phyloP scores from a whole-genome alignment of 2,797 vertebrate genomes.

The Dicrostonyx torquatus region DNA sequence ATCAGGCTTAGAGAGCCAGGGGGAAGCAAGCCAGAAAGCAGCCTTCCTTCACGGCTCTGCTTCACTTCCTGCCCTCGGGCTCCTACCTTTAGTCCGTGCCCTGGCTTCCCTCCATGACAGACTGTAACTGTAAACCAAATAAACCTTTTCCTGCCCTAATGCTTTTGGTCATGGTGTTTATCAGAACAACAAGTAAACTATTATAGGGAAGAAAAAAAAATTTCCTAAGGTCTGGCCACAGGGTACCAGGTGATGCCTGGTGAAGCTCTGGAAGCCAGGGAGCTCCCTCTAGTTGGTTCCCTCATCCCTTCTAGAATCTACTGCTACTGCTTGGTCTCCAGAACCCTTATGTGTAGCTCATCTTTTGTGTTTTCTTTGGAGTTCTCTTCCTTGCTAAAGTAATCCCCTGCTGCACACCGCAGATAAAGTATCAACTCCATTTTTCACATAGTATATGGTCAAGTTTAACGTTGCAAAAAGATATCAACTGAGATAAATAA shows the following conservation, averaged over 20 bases:
- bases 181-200: neutral
- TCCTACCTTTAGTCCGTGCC: neutral
- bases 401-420: neutral
- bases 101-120: neutral
- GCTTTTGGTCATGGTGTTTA: neutral
- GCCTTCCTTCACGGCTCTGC: neutral
- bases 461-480: slow-evolving; percentile 21
- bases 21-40: neutral
- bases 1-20: neutral
- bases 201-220: neutral
- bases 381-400: neutral
- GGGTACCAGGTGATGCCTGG: neutral
- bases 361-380: neutral
- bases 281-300: neutral
- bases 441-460: neutral
- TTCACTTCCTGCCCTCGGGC: neutral
- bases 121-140: neutral
- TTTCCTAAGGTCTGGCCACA: neutral
- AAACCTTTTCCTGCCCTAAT: neutral
- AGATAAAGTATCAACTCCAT: slow-evolving; percentile 4
- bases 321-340: neutral
- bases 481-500: slow-evolving; percentile 44
- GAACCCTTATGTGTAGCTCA: neutral
- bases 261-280: neutral
- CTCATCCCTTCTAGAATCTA: neutral